A percentile compares a stretch with the other conserved stretches of the same genome.
Evolutionary conservation across 1,140 invertebrate species (phyloP).

Genomic region (Cyclina sinensis): DNA sequence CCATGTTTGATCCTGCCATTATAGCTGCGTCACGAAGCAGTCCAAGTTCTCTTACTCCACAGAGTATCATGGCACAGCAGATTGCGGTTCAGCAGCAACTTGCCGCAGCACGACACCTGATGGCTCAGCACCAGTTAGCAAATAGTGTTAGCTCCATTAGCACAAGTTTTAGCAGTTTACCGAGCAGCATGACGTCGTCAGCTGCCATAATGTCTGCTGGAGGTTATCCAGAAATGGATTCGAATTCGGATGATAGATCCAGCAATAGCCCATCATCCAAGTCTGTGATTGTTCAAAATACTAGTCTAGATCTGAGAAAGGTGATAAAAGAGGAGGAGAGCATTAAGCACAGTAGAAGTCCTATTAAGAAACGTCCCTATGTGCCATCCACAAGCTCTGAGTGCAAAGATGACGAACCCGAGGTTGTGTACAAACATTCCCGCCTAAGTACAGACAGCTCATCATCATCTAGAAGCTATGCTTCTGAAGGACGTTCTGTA

Average conservation of each 20-base stretch:
- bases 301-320: conserved; percentile 82
- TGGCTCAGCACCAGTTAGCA: conserved; percentile 55
- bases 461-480: conserved; percentile 43
- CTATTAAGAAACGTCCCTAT: conserved; percentile 85
- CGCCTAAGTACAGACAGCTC: conserved; percentile 67
- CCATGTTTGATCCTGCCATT: conserved; percentile 55
- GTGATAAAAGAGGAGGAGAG: conserved; percentile 70
- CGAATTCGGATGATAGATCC: conserved; percentile 11
- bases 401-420: conserved; percentile 46
- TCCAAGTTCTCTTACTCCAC: conserved; percentile 25
- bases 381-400: conserved; percentile 68
- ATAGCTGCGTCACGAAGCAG: conserved; percentile 39
- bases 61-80: conserved; percentile 54
- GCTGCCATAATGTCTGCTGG: conserved; percentile 18
- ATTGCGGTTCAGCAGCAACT: conserved; percentile 58
- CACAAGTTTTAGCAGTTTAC: conserved; percentile 34
- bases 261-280: conserved; percentile 70
- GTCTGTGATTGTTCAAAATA: conserved; percentile 81
- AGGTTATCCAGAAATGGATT: conserved; percentile 31
- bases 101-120: conserved; percentile 44
- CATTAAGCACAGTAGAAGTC: conserved; percentile 78
- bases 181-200: conserved; percentile 24
- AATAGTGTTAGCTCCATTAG: conserved; percentile 3
- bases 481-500: conserved; percentile 14
- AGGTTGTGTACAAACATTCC: conserved; percentile 66